Conservation (phyloP, 35 echinoderm and acorn worm species). For the Lytechinus variegatus region DNA sequence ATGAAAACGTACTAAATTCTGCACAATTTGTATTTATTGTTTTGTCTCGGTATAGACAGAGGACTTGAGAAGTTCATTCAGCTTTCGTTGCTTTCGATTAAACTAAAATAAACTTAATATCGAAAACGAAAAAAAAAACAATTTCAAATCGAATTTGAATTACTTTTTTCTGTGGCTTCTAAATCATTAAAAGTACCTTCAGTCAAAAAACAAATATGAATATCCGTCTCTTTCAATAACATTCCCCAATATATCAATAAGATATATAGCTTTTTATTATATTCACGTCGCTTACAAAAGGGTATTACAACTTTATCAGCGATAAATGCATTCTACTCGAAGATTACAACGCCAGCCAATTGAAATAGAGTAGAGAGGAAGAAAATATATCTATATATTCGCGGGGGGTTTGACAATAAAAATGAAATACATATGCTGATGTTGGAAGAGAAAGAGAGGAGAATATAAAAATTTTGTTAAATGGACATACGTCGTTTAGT, state of each 20-base stretch:
- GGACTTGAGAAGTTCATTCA: neutral
- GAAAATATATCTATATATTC: conserved; percentile 25
- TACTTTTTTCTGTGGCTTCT: neutral
- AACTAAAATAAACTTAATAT: conserved; percentile 5
- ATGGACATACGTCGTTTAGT: conserved; percentile 46
- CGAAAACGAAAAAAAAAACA: neutral
- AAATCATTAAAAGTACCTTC: conserved; percentile 32
- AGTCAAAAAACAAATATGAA: neutral
- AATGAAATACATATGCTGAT: conserved; percentile 31
- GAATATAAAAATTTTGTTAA: conserved; percentile 46
- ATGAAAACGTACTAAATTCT: neutral
- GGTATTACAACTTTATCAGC: conserved; percentile 37
- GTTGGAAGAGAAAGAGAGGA: conserved; percentile 13
- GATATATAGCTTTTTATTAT: conserved; percentile 22
- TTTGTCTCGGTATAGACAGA: neutral
- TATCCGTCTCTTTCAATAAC: conserved; percentile 9
- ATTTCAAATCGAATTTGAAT: conserved; percentile 21
- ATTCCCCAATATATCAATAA: conserved; percentile 26
- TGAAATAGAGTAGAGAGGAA: neutral
- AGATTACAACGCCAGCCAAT: conserved; percentile 43
- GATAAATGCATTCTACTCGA: conserved; percentile 22
- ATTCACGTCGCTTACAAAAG: neutral
- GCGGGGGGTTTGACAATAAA: conserved; percentile 31
- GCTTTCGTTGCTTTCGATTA: conserved; percentile 24
- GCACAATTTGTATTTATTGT: neutral